phyloP scores from a whole-genome alignment of 2,113 vertebrate species.

The Oreochromis niloticus region DNA sequence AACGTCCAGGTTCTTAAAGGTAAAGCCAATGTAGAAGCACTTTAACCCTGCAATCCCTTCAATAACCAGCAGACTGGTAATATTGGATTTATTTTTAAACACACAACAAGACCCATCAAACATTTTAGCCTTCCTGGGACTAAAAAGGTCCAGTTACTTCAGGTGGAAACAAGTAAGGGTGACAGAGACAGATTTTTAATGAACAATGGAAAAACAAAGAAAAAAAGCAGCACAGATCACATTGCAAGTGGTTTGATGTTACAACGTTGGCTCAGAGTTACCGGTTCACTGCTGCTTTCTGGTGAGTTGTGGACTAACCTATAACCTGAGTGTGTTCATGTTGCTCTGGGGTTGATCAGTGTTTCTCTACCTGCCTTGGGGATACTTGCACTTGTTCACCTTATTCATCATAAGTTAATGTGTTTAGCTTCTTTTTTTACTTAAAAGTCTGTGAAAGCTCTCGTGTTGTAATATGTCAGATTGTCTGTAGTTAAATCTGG shows the following conservation, averaged over 20 bases:
- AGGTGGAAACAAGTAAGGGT: not conserved
- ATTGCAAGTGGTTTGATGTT: not conserved
- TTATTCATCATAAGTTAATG: not conserved
- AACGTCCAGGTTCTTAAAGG: not conserved
- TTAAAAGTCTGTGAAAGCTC: not conserved
- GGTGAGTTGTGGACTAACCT: not conserved
- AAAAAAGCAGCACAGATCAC: not conserved
- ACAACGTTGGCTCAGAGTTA: not conserved
- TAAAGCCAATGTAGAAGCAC: not conserved
- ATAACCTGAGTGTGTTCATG: not conserved
- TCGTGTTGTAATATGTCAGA: not conserved
- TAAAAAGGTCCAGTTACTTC: fast-evolving
- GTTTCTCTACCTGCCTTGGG: not conserved
- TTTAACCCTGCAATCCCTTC: not conserved
- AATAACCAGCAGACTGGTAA: not conserved
- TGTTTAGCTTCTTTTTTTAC: not conserved
- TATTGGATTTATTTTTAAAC: not conserved
- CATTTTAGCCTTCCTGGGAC: not conserved
- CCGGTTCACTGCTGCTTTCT: not conserved
- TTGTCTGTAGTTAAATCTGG: not conserved
- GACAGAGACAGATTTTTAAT: not conserved
- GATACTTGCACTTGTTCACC: not conserved
- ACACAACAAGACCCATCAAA: not conserved
- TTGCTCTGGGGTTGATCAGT: not conserved
- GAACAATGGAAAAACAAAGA: not conserved